phyloP scores from a whole-genome alignment of 2,888 invertebrate genomes.

The Amphipoea oculea region DNA sequence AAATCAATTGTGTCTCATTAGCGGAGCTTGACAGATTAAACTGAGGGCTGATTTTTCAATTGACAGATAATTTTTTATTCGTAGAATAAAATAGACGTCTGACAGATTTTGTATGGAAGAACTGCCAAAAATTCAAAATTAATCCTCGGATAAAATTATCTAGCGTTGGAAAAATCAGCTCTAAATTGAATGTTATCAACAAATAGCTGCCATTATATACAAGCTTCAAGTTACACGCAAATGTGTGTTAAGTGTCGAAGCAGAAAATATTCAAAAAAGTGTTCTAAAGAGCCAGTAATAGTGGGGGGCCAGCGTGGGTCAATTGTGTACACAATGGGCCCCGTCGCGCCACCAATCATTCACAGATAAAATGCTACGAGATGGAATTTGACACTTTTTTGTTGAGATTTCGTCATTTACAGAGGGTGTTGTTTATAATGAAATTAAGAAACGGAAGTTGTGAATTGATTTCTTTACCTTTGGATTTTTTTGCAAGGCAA shows the following conservation, averaged over 20 bases:
- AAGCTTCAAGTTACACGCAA: slow-evolving; percentile 10
- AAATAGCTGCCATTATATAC: slow-evolving; percentile 28
- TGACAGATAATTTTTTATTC: too few relatives aligned
- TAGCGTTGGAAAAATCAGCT: too few relatives aligned
- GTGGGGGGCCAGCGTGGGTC: slow-evolving; percentile 67
- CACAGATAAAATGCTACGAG: slow-evolving; percentile 74
- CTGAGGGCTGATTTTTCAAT: too few relatives aligned
- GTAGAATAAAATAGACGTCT: too few relatives aligned
- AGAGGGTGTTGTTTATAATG: slow-evolving; percentile 62
- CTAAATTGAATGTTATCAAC: slow-evolving; percentile 13
- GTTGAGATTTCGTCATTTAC: slow-evolving; percentile 61
- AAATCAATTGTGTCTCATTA: too few relatives aligned
- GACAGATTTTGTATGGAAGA: too few relatives aligned
- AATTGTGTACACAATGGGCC: slow-evolving; percentile 71
- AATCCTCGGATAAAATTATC: too few relatives aligned
- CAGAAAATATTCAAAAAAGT: slow-evolving; percentile 63
- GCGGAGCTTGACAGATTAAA: too few relatives aligned
- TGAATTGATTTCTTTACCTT: background rate
- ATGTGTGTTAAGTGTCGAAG: slow-evolving; percentile 47
- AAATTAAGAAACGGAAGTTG: background rate
- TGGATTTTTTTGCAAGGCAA: background rate
- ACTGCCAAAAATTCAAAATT: too few relatives aligned
- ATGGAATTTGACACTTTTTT: slow-evolving; percentile 74
- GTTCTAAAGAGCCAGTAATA: slow-evolving; percentile 46
- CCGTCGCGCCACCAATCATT: slow-evolving; percentile 75